A percentile compares a stretch with the other conserved stretches of the same genome.
phyloP scores from a whole-genome alignment of 2,797 vertebrate genomes.

The Chiroxiphia lanceolata region DNA sequence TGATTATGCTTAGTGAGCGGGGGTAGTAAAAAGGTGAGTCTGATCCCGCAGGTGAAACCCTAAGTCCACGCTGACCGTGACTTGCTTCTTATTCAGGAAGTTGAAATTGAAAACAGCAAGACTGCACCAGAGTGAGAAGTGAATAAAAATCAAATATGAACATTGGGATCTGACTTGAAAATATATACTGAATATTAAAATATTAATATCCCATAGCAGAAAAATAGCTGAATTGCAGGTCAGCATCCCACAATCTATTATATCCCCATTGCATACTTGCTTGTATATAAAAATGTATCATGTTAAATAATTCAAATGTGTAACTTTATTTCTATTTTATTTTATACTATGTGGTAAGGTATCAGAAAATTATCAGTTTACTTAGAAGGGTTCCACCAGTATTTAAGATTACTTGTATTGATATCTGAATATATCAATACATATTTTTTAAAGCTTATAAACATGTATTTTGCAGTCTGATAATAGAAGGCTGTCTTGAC shows the following conservation, averaged over 20 bases:
- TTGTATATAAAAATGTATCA: conserved; percentile 12
- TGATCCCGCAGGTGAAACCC: not conserved
- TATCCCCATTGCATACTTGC: conserved; percentile 3
- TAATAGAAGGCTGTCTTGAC: not conserved
- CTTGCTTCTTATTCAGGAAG: not conserved
- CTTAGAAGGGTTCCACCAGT: not conserved
- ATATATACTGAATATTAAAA: conserved; percentile 48
- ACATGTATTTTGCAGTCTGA: conserved; percentile 12
- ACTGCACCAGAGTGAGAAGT: not conserved
- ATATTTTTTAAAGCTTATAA: conserved; percentile 44
- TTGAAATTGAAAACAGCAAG: not conserved
- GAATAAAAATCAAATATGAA: conserved; percentile 31
- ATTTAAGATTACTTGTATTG: conserved; percentile 33
- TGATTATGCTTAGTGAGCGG: not conserved
- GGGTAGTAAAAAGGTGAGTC: not conserved
- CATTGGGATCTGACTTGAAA: conserved; percentile 13
- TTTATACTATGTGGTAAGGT: not conserved
- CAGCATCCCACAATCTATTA: not conserved
- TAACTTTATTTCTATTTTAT: not conserved
- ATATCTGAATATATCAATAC: conserved; percentile 24
- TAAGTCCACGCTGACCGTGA: not conserved
- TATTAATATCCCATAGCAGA: conserved; percentile 32
- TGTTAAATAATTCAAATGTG: conserved; percentile 43
- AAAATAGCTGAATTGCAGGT: conserved; percentile 43
- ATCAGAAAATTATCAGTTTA: conserved; percentile 3